These are phyloP conservation scores for Sparus aurata DNA, from an alignment of 2,797 vertebrate species.

Conservation along the genomic window DNA sequence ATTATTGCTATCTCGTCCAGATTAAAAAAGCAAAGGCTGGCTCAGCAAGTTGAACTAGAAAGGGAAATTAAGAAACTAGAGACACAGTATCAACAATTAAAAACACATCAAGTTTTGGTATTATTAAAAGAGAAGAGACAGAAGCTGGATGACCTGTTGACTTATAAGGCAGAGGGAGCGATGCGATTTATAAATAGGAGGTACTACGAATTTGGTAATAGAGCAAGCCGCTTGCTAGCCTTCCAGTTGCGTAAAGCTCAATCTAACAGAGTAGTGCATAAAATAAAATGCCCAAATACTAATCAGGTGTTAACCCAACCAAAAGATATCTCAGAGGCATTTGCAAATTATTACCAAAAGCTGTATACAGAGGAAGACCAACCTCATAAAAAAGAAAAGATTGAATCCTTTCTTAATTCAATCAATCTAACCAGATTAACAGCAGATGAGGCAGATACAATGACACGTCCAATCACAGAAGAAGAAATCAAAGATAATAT, in stretches of 20 bases:
- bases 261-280: constrained; percentile 16
- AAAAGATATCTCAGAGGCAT: constrained; percentile 27
- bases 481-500: no score
- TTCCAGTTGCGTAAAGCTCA: constrained; percentile 25
- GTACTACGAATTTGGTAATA: constrained; percentile 34
- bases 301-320: constrained; percentile 3
- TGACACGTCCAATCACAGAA: no score
- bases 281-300: constrained; percentile 13
- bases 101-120: neutral
- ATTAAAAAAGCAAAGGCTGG: constrained; percentile 6
- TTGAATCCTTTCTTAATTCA: neutral
- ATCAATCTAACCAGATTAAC: neutral
- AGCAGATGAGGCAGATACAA: neutral
- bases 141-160: constrained; percentile 42
- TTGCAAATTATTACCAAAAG: constrained; percentile 12
- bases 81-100: neutral
- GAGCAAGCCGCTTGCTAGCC: constrained; percentile 16
- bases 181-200: neutral
- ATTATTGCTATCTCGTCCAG: neutral
- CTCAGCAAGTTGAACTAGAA: neutral
- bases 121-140: constrained; percentile 34
- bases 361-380: neutral
- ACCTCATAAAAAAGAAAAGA: constrained; percentile 5
- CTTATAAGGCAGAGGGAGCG: constrained; percentile 21
- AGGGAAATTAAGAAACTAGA: neutral